These are phyloP conservation scores for Felis chaus DNA, from an alignment of 2,113 vertebrate genomes.

Conservation along the genomic window DNA sequence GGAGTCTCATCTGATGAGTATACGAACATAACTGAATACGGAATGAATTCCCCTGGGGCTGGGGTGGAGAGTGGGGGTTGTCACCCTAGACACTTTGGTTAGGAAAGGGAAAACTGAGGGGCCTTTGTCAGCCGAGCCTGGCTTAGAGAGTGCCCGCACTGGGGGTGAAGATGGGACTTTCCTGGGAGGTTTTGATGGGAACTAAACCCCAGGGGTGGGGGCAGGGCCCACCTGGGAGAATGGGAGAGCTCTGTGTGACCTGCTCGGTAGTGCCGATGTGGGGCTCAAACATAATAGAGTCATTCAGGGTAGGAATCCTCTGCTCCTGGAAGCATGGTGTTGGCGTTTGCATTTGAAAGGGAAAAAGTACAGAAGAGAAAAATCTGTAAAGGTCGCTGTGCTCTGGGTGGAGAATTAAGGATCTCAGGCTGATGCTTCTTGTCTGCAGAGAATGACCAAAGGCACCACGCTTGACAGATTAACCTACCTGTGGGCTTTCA, in stretches of 20 bases:
- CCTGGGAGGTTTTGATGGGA: not conserved
- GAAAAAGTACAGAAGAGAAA: not conserved
- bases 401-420: not conserved
- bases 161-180: not conserved
- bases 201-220: not conserved
- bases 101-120: not conserved
- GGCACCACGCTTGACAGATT: not conserved
- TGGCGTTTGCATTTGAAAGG: conserved; percentile 1
- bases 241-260: not conserved
- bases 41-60: not conserved
- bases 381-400: not conserved
- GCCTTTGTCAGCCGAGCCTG: not conserved
- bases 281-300: not conserved
- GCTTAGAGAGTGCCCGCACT: not conserved
- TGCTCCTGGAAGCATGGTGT: not conserved
- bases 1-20: not conserved
- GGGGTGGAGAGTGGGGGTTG: not conserved
- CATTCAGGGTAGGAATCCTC: not conserved
- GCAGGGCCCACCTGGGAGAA: not conserved
- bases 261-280: not conserved
- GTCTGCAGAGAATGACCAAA: not conserved
- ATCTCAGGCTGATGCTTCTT: not conserved
- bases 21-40: not conserved
- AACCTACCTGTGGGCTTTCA: not conserved
- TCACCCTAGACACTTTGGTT: not conserved